Percentiles rank a stretch among this genome's conserved stretches.
phyloP scores from a whole-genome alignment of 2,113 vertebrate species.

The Spermophilus dauricus region DNA sequence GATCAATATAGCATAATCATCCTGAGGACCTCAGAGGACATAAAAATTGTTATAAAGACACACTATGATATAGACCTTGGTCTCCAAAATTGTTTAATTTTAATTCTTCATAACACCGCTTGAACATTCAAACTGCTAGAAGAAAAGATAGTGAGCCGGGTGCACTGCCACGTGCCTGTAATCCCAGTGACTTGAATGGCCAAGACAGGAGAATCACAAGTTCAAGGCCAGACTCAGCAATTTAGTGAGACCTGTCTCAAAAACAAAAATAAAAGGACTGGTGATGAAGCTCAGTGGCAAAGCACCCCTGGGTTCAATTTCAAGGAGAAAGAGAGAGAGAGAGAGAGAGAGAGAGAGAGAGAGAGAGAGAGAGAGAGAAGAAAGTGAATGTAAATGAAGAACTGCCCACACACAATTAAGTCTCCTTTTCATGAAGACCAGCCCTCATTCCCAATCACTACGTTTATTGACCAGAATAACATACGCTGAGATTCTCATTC shows the following conservation, averaged over 20 bases:
- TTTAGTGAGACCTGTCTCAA: too few relatives aligned
- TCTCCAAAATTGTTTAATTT: constrained; percentile 15
- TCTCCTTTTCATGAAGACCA: neutral
- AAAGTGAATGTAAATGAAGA: neutral
- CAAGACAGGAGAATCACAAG: too few relatives aligned
- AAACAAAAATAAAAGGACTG: too few relatives aligned
- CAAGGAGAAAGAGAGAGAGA: too few relatives aligned
- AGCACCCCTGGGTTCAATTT: too few relatives aligned
- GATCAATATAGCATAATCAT: neutral
- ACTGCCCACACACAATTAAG: neutral
- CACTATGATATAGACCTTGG: neutral
- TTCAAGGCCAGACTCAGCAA: too few relatives aligned
- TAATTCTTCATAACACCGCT: constrained; percentile 51
- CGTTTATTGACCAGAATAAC: constrained; percentile 9
- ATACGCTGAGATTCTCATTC: constrained; percentile 50
- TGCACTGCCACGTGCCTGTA: too few relatives aligned
- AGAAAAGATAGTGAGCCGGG: neutral
- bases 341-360: too few relatives aligned
- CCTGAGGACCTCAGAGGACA: neutral
- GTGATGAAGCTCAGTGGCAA: too few relatives aligned
- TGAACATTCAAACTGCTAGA: constrained; percentile 1
- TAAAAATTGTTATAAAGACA: neutral
- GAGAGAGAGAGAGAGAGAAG: neutral
- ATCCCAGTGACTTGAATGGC: too few relatives aligned
- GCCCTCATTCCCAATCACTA: neutral